Evolutionary conservation across 2,797 vertebrate species (phyloP).

Genomic region (Tragelaphus eurycerus): DNA sequence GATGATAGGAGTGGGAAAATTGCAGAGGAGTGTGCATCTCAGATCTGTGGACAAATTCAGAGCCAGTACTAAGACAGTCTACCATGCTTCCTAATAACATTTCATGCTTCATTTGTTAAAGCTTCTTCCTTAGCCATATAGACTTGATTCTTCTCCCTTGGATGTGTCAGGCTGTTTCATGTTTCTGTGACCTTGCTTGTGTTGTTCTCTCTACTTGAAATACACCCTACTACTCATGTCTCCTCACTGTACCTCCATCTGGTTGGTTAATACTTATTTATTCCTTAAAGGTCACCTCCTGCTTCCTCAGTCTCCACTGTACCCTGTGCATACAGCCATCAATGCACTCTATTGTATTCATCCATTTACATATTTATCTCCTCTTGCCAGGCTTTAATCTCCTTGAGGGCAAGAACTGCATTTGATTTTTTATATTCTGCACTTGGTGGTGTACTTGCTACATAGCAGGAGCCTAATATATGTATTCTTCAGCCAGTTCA

Average conservation of each 20-base stretch:
- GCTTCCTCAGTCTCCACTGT: not conserved
- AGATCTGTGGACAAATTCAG: not conserved
- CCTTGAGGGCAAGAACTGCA: not conserved
- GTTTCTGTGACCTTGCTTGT: not conserved
- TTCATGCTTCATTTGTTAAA: constrained; percentile 11
- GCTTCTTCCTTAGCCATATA: not conserved
- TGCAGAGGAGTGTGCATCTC: not conserved
- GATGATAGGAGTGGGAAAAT: not conserved
- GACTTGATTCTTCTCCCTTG: not conserved
- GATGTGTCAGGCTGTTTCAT: not conserved
- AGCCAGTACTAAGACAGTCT: not conserved
- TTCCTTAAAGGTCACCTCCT: not conserved
- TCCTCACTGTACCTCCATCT: not conserved
- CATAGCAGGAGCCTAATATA: not conserved
- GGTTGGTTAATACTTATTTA: not conserved
- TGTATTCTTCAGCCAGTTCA: not conserved
- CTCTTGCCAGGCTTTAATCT: not conserved
- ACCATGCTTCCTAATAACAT: not conserved
- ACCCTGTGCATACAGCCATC: not conserved
- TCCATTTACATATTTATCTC: not conserved
- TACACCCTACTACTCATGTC: not conserved
- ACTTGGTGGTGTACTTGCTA: not conserved
- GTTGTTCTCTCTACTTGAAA: not conserved
- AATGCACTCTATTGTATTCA: not conserved
- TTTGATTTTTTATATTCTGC: not conserved